Base-by-base conservation (phyloP, 2,113 vertebrate genomes). In the Vireo altiloquus region DNA sequence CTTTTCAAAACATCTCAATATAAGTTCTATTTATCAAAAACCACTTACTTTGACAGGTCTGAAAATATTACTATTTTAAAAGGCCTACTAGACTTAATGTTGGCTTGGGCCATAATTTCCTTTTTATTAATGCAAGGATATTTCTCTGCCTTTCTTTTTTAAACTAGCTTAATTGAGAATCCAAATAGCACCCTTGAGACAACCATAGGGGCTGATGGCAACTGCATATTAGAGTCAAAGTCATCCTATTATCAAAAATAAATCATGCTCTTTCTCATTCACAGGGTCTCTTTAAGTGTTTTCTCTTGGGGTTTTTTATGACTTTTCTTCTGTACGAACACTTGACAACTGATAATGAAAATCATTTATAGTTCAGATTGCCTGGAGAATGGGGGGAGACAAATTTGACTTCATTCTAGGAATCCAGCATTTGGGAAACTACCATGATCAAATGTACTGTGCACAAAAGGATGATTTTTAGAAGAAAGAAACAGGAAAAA, bases 111-210 rank as follows among this genome's bases (percentile, higher is more conserved):
- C 75, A 28, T 92, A 19, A 68, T 86, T 95, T 93, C 30, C 27
- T 70, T 90, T 83, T 59, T 93, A 27, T 86, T 94, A 70, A 77
- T 86, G 37, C 28, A 46, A 74, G 31, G 39, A 68, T 93, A 71
- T 96, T 90, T 94, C 39, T 80, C 70, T 90, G 79, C 39, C 71
- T 94, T 82, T 71, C 84, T 90, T 92, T 92, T 53, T 86, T 95
- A 75, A 94, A 52, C 37, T 46, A 71, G 60, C 64, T 83, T 96
- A 94, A 93, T 59, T 93, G 82, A 60, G 90, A 93, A 78, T 52
- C 33, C 59, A 83, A 70, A 92, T 49, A 70, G 60, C 52, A 74
- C 85, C 64, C 82, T 47, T 83, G 88, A 93, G 92, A 81, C 10
- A 8, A 64, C 15, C 40, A 57, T 3, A 69, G 74, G 10, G 61